Conservation (phyloP, 35 echinoderm and acorn worm genomes). For the Ophioderma brevispina region DNA sequence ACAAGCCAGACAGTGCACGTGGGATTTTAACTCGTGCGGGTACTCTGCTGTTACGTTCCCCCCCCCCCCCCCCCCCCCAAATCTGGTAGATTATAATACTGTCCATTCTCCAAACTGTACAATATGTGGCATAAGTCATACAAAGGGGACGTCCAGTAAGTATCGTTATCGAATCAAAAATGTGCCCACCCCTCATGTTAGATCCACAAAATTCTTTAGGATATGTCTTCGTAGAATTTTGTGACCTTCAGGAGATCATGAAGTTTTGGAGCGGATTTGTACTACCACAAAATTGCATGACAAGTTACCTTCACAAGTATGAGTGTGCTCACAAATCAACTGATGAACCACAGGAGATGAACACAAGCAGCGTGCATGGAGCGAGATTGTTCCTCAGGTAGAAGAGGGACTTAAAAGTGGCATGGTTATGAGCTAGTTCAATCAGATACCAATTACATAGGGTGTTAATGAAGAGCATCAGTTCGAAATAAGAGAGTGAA, state of each 20-base stretch:
- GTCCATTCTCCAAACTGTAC: background rate
- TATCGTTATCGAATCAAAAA: too few relatives aligned
- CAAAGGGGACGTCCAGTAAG: too few relatives aligned
- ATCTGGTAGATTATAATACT: background rate
- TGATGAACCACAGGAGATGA: slow-evolving; percentile 14
- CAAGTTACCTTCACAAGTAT: background rate
- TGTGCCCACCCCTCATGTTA: too few relatives aligned
- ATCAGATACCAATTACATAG: background rate
- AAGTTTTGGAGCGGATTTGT: slow-evolving; percentile 16
- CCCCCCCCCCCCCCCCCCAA: too few relatives aligned
- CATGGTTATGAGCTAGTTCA: slow-evolving; percentile 3
- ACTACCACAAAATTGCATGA: slow-evolving; percentile 22
- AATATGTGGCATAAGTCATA: slow-evolving; percentile 6
- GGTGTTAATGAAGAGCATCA: background rate
- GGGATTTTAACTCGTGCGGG: slow-evolving; percentile 9
- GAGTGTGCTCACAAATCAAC: background rate
- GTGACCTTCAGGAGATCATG: slow-evolving; percentile 11
- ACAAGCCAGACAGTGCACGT: background rate
- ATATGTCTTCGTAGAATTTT: background rate
- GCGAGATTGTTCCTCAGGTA: background rate
- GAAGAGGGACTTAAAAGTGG: slow-evolving; percentile 12
- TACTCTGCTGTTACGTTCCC: background rate
- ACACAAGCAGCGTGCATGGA: slow-evolving; percentile 12
- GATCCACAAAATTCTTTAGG: background rate
- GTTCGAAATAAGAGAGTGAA: slow-evolving; percentile 8